Percentiles rank a stretch among this genome's conserved stretches.
These are phyloP conservation scores for Stomorhina lunata DNA, from an alignment of 2,888 invertebrate species.

Conservation along the genomic window DNA sequence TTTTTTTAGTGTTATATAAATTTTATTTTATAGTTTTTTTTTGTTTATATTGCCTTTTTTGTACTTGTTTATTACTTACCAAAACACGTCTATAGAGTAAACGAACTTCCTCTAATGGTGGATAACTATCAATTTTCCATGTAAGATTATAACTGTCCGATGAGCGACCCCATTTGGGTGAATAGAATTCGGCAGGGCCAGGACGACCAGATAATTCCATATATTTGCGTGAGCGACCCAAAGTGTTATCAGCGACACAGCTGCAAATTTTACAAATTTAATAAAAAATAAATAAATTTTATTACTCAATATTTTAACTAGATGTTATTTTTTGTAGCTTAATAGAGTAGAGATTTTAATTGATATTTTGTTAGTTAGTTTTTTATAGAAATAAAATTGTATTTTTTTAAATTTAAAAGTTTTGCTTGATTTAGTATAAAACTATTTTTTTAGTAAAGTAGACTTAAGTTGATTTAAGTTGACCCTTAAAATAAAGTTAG, in stretches of 20 bases:
- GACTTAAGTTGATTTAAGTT: no score
- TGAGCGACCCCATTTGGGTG: constrained; percentile 83
- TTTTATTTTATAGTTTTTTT: constrained; percentile 24
- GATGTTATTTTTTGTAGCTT: background rate
- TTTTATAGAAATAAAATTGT: background rate
- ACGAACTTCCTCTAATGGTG: constrained; percentile 85
- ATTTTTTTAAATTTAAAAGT: background rate
- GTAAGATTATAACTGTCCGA: constrained; percentile 84
- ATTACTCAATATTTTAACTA: background rate
- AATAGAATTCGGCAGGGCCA: constrained; percentile 85
- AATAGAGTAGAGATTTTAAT: constrained; percentile 68
- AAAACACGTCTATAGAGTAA: constrained; percentile 85
- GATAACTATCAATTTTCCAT: constrained; percentile 87
- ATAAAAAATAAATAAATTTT: background rate
- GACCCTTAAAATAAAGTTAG: no score
- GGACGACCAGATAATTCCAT: constrained; percentile 87
- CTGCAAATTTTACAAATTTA: constrained; percentile 74
- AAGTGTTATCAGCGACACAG: constrained; percentile 86
- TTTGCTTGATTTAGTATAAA: background rate
- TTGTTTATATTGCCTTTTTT: constrained; percentile 1
- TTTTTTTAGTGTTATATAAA: constrained; percentile 1
- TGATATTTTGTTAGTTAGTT: constrained; percentile 63
- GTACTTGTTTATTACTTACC: no score
- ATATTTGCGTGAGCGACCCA: constrained; percentile 85
- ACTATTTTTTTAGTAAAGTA: no score